Percentiles rank a stretch among this genome's conserved stretches.
These are phyloP conservation scores for Agapornis canus DNA, from an alignment of 2,797 vertebrate species.

Conservation along the genomic window DNA sequence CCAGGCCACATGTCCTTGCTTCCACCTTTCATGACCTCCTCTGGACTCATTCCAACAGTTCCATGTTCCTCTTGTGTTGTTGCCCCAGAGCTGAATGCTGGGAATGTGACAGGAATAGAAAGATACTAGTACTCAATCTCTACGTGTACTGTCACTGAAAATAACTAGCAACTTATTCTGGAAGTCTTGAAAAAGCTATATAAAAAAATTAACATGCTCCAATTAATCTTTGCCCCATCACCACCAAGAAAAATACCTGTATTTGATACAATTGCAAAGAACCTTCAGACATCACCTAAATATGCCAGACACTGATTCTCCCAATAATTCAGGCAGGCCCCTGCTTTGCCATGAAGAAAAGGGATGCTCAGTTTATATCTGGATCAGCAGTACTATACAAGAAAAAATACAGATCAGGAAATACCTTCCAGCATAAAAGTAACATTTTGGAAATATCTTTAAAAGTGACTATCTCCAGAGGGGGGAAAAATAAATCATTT, in stretches of 20 bases:
- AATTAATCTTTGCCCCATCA: not conserved
- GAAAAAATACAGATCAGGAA: not conserved
- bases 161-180: not conserved
- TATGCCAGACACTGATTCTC: not conserved
- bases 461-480: not conserved
- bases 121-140: not conserved
- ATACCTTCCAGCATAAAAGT: not conserved
- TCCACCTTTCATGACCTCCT: not conserved
- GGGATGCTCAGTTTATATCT: not conserved
- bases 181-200: not conserved
- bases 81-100: not conserved
- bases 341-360: not conserved
- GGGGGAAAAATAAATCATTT: not conserved
- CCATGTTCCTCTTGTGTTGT: not conserved
- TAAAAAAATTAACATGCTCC: not conserved
- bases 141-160: not conserved
- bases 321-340: not conserved
- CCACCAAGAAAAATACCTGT: accelerated
- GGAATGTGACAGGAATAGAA: not conserved
- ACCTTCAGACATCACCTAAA: not conserved
- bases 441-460: not conserved
- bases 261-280: not conserved
- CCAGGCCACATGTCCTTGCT: too few species aligned
- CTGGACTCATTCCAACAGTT: not conserved
- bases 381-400: not conserved